phyloP scores from a whole-genome alignment of 2,797 vertebrate genomes.

The Anabas testudineus region DNA sequence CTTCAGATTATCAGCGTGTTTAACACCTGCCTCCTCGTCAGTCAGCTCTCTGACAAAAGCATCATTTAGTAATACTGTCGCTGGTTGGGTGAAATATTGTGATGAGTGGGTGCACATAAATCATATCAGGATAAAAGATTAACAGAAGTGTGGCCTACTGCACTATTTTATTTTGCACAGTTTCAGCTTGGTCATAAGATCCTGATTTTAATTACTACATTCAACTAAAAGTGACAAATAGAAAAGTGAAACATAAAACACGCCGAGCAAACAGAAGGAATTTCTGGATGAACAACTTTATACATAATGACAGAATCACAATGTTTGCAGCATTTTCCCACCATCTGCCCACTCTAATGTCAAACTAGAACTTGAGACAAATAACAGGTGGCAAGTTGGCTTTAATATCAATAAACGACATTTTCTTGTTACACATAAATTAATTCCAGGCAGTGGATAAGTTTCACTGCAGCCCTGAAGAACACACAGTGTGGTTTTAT shows the following conservation, averaged over 20 bases:
- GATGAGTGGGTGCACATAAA: conserved; percentile 12
- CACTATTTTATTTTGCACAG: neutral
- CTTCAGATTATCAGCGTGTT: conserved; percentile 11
- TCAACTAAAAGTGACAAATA: neutral
- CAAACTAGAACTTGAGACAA: conserved; percentile 17
- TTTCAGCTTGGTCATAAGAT: neutral
- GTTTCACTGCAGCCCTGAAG: conserved; percentile 18
- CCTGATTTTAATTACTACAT: neutral
- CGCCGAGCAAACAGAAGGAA: neutral
- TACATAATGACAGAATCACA: conserved; percentile 5
- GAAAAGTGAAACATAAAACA: neutral
- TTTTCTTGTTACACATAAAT: conserved; percentile 29
- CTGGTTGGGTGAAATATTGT: neutral
- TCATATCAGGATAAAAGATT: conserved; percentile 26
- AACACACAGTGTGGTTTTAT: conserved; percentile 7
- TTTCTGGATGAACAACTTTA: conserved; percentile 21
- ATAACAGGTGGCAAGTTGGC: conserved; percentile 26
- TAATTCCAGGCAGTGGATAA: conserved; percentile 1
- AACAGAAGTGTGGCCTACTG: conserved; percentile 1
- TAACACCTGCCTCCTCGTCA: conserved; percentile 29
- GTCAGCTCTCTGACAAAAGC: conserved; percentile 6
- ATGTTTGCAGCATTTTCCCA: conserved; percentile 11
- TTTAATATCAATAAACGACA: conserved; percentile 8
- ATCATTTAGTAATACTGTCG: neutral
- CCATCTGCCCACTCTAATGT: conserved; percentile 36